Conservation (phyloP, 2,113 vertebrate species). For the Anarrhichthys ocellatus region DNA sequence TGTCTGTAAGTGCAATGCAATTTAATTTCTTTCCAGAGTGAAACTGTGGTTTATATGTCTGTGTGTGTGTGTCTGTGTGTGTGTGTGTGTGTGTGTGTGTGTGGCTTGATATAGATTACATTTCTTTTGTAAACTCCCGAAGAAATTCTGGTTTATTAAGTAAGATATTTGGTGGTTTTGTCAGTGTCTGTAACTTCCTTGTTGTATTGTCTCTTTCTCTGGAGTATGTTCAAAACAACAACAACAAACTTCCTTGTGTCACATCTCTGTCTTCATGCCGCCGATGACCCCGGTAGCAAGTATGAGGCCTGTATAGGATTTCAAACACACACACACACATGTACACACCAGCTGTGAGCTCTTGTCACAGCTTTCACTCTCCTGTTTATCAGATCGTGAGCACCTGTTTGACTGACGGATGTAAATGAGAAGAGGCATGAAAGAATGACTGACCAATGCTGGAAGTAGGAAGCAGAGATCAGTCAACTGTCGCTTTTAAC, state of each 20-base stretch:
- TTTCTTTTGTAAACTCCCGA: neutral
- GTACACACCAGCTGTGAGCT: constrained; percentile 70
- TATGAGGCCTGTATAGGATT: constrained; percentile 43
- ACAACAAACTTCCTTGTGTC: constrained; percentile 20
- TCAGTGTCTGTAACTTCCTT: neutral
- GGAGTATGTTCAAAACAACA: constrained; percentile 5
- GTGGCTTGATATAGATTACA: neutral
- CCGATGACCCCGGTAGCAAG: constrained; percentile 30
- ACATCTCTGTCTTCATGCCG: constrained; percentile 49
- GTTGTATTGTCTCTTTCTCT: neutral
- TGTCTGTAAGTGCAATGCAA: constrained; percentile 48
- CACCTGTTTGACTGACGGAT: constrained; percentile 63
- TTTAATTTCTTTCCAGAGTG: constrained; percentile 60
- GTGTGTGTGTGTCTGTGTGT: constrained; percentile 14
- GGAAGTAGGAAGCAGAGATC: neutral
- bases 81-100: constrained; percentile 22
- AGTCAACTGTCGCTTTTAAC: constrained; percentile 9
- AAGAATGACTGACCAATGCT: neutral
- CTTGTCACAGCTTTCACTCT: constrained; percentile 67
- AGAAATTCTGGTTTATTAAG: neutral
- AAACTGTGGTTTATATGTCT: neutral
- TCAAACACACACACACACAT: constrained; percentile 46
- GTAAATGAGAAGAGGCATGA: constrained; percentile 8
- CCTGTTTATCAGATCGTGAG: constrained; percentile 67
- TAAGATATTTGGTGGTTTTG: neutral